phyloP scores from a whole-genome alignment of 2,113 vertebrate genomes.

The Zapornia atra region DNA sequence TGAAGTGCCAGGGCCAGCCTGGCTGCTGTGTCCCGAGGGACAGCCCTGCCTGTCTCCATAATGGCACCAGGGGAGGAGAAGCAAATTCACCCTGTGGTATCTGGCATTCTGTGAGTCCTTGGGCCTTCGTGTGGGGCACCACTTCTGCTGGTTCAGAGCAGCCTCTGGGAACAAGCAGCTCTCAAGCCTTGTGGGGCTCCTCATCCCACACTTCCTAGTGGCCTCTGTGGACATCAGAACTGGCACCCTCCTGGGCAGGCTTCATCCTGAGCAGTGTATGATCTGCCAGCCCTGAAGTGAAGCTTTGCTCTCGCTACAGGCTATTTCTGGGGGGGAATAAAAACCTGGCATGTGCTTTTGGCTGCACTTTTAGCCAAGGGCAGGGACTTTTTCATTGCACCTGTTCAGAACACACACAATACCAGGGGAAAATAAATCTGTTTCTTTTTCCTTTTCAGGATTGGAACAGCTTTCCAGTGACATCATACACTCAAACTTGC shows the following conservation, averaged over 20 bases:
- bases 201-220: rapidly evolving
- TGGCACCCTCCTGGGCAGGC: too few species aligned
- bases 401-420: neutral
- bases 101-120: neutral
- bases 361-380: neutral
- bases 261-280: too few species aligned
- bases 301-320: neutral
- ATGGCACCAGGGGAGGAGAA: neutral
- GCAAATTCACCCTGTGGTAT: neutral
- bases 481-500: neutral
- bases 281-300: too few species aligned
- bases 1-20: neutral
- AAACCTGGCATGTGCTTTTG: rapidly evolving
- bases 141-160: neutral
- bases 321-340: rapidly evolving
- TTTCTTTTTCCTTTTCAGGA: neutral
- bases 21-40: too few species aligned
- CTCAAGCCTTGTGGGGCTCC: neutral
- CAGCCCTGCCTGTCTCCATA: neutral
- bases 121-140: neutral
- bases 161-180: neutral
- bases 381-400: too few species aligned
- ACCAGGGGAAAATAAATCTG: neutral
- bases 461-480: neutral
- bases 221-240: rapidly evolving